Evolutionary conservation across 30 jellyfish, hydroid and myxozoan genomes (phyloP).

Genomic region (Hydra vulgaris): DNA sequence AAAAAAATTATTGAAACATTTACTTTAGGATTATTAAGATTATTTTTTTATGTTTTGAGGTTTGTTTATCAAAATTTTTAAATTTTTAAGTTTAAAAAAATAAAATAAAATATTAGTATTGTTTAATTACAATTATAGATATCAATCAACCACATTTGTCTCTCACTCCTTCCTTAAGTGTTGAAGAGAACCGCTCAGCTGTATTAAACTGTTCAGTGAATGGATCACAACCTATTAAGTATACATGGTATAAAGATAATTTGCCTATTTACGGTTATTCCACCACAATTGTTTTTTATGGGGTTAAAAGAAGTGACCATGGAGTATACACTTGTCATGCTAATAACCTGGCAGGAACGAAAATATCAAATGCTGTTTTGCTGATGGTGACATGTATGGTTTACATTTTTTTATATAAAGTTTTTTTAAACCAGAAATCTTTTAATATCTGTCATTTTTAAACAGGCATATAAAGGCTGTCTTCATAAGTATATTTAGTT

Average conservation of each 20-base stretch:
- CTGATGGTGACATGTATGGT: slow-evolving; percentile 4
- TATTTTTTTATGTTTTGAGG: too few species aligned
- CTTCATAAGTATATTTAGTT: too few species aligned
- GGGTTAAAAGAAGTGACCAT: neutral
- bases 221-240: slow-evolving; percentile 5
- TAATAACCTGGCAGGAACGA: neutral
- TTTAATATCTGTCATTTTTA: too few species aligned
- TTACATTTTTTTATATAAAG: neutral
- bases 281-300: neutral
- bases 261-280: neutral
- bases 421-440: too few species aligned
- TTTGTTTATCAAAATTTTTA: too few species aligned
- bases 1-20: too few species aligned
- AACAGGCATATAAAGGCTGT: too few species aligned
- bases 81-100: too few species aligned
- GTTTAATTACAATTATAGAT: too few species aligned
- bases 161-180: neutral
- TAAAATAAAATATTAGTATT: too few species aligned
- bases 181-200: slow-evolving; percentile 2
- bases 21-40: too few species aligned
- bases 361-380: neutral
- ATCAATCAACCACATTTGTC: neutral
- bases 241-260: slow-evolving; percentile 12
- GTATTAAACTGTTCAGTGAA: slow-evolving; percentile 4
- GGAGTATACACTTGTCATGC: slow-evolving; percentile 11